Base-by-base conservation (phyloP, 2,113 vertebrate genomes). In the Ciconia boyciana region DNA sequence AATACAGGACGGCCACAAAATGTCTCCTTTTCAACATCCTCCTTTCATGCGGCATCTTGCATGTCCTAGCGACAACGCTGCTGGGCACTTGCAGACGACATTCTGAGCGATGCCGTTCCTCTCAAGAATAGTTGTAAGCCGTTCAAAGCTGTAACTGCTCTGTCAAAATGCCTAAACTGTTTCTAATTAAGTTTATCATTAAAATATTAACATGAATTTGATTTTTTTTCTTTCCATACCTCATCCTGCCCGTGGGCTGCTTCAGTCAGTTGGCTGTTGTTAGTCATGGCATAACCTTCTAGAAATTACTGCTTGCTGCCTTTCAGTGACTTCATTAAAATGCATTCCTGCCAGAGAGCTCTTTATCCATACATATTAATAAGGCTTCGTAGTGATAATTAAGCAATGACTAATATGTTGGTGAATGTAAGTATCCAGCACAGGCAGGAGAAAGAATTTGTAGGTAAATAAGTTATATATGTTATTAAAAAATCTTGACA, bases 311-410 rank as follows among this genome's bases (percentile, higher is more conserved):
- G 88, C 34, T 29, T 44, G 74, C 65, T 93, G 95, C 96, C 80
- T 96, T 89, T 93, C 93, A 89, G 92, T 54, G 12, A 58, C 96
- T 94, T 97, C 97, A 97, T 98, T 98, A 96, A 96, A 95, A 97
- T 97, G 94, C 95, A 72, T 49, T 94, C 83, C 95, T 97, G 94
- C 92, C 93, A 88, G 96, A 77, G 94, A 97, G 96, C 72, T 96
- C 96, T 94, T 89, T 82, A 89, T 60, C 93, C 69, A 19, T 96
- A 72, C 97, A 97, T 98, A 97, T 96, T 97, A 98, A 98, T 97
- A 92, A 98, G 97, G 91, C 93, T 97, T 95, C 28, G 39, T 75
- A 92, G 94, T 8, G 71, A 95, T 98, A 98, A 98, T 97, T 98
- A 96, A 97, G 91, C 91, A 76, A 87, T 95, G 96, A 97, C 95